Evolutionary conservation across 2,113 vertebrate species (phyloP), one percentile per base, ranked within the genome.

Genomic region (Sinocyclocheilus anophthalmus): DNA sequence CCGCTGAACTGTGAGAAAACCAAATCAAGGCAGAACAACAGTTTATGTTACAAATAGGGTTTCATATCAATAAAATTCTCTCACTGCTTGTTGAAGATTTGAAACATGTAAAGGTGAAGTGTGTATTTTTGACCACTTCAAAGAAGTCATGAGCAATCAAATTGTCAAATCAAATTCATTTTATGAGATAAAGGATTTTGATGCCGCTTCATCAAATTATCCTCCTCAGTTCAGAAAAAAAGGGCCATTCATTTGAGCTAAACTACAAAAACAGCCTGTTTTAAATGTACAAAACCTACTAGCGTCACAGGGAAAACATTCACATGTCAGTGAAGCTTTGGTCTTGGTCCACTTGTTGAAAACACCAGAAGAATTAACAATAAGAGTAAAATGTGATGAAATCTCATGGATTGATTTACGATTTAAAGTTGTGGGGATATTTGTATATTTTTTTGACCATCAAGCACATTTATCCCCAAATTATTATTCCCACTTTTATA

Each of bases 1-100:
- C 95, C 0, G 97, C 97, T 14, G 95, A 95, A n/a, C 98, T 99
- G 89, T 70, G 83, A 89, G 88, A 77, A 75, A 84, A 24, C 82
- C 75, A 88, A 79, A 79, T 30, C 63, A 50, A 87, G 39, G 45
- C 78, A 90, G 85, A 89, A 59, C 83, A 75, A 76, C 18, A 87
- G 85, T 76, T 82, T 82, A 33, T 61, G 26, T 70, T 69, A 81
- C 12, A 69, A 55, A 79, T 13, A 76, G n/a, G 50, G 65, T 45
- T 86, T 24, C 11, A 86, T 7, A 24, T 50, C 81, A 53, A 24
- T 86, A 53, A 20, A 24, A 53, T 42, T 18, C 18, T 30, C 10
- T 61, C 10, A 13, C 5, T 1, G 42, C 63, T 39, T 76, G 55
- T n/a, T 82, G 42, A 82, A 50, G 14, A 22, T 50, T 69, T 70